These are phyloP conservation scores for Agriopis leucophaearia DNA, from an alignment of 2,888 invertebrate genomes.

Conservation along the genomic window DNA sequence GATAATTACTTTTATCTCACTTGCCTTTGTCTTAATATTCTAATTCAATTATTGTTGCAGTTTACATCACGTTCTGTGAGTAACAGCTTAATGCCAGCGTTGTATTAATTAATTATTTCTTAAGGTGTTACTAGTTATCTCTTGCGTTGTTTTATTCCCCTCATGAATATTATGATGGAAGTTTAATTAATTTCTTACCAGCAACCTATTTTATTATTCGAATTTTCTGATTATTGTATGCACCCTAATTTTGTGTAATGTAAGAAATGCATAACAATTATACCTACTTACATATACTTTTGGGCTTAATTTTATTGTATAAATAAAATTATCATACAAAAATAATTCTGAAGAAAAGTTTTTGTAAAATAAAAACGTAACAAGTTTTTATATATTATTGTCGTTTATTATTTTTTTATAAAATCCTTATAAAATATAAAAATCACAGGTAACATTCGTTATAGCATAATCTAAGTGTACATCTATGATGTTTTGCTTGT, in stretches of 20 bases:
- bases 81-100: conserved; percentile 4
- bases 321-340: background rate
- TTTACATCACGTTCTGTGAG: background rate
- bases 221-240: background rate
- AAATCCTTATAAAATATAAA: conserved; percentile 53
- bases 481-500: conserved; percentile 51
- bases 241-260: background rate
- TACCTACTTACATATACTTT: too few species aligned
- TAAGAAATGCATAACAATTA: background rate
- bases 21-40: conserved; percentile 4
- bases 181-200: background rate
- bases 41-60: conserved; percentile 14
- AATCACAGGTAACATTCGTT: conserved; percentile 78
- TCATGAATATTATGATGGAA: conserved; percentile 8
- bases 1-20: conserved; percentile 2
- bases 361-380: background rate
- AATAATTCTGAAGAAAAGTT: background rate
- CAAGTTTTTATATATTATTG: conserved; percentile 20
- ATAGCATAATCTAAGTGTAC: conserved; percentile 56
- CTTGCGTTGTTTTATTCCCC: conserved; percentile 7
- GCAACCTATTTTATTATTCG: background rate
- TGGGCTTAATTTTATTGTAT: background rate
- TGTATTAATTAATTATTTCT: conserved; percentile 7
- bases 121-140: conserved; percentile 13
- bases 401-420: conserved; percentile 43